Evolutionary conservation across 2,113 vertebrate genomes (phyloP), one percentile per base, ranked within the genome.

Genomic region (Helogale parvula): DNA sequence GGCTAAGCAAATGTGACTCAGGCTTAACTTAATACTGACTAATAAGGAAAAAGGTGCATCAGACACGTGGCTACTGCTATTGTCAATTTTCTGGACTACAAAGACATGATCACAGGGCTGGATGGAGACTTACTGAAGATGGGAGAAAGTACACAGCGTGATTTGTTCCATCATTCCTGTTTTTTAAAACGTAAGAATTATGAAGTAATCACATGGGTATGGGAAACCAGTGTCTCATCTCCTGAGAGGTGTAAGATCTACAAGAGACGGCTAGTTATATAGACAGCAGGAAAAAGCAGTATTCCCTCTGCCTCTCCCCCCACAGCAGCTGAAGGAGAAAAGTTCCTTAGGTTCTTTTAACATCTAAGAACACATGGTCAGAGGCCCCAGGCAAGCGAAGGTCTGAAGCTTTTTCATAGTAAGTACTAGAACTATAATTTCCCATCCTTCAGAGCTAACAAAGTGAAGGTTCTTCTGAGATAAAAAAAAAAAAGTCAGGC

Each of bases 151-250:
- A 81, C 1, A 92, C 8, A 68, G 19, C 69, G 93, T 80, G 35
- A 66, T 83, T 93, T 86, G 66, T 23, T 35, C 13, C 57, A 57
- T 17, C 54, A 9, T 90, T 90, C 68, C 33, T 90, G 23, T 35
- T 65, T 88, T 95, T 84, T 87, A 38, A 82, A 92, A 29, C 5
- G 15, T 72, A 96, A 88, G 38, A 96, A 95, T 87, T 69, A 77
- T 31, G 35, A 91, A 72, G 25, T 52, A 52, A 69, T 81, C 14
- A 7, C 23, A 17, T 45, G 45, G 66, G 7, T 72, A 35, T 57
- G 14, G 74, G 31, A 95, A 91, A 60, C 41, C 45, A 66, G 63
- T 82, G 74, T 54, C 19, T 60, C 9, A 82, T 79, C 19, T 19
- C 47, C 6, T 60, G 17, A 82, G 79, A 94, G 41, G 14, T 38